Base-by-base conservation (phyloP, 1,140 invertebrate species). In the Ganaspis sp. region DNA sequence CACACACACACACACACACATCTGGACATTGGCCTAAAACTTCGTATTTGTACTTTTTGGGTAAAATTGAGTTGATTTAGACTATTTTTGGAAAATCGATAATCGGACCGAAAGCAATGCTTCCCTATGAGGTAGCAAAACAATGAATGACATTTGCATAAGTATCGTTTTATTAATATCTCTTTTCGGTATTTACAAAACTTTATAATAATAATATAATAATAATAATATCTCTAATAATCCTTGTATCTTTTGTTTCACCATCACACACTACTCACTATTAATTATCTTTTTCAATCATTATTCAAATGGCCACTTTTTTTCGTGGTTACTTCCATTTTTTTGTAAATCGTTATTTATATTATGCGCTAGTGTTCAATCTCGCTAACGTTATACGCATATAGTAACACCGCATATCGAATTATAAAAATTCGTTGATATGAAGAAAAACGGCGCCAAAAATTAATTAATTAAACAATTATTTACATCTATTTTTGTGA, bases 181-280 rank as follows among this genome's bases (percentile, higher is more conserved):
- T 89, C 88, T 91, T 84, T 87, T 83, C 82, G 85, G 89, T 91
- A 90, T 90, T 90, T 91, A 90, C 90, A 90, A 91, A 91, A 90
- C 84, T 90, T 88, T 85, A 88, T 91, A 90, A 89, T 91, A 91
- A 90, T 53, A 53, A 53, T 53, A 53, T 89, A 38, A 45, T 45
- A 45, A 45, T 45, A 91, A 91, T 64, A 64, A 64, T 64, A 64
- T 90, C 86, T 91, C 89, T 91, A 91, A 87, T 87, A 86, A 49
- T 78, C 86, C 77, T 49, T 82, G 26, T 77, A 58, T 73, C 71
- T 82, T 69, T 84, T 77, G 71, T 82, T 81, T 83, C 85, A 86
- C 80, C 85, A 74, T 85, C 84, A 84, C 84, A 87, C 84, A 69
- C 87, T 91, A 91, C 86, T 85, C 77, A 81, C 87, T 90, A 89